Percentiles rank a stretch among this genome's conserved stretches.
phyloP scores from a whole-genome alignment of 2,113 vertebrate genomes.

The Marcusenius ussheri region DNA sequence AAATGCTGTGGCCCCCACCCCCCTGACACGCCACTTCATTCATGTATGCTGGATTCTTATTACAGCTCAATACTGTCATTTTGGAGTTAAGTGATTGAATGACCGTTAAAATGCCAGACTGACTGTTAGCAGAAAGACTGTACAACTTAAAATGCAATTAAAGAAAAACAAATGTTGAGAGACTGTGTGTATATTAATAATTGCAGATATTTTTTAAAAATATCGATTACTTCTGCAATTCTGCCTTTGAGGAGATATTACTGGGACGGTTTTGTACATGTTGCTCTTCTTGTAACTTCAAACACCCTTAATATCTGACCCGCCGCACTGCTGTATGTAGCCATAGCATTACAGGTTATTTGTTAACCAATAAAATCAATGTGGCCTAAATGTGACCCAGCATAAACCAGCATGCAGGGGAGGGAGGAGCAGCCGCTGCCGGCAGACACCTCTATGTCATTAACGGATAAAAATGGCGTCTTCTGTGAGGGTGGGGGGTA shows the following conservation, averaged over 20 bases:
- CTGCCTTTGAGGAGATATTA: neutral
- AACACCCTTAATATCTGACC: neutral
- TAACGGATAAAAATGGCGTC: neutral
- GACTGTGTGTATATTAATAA: neutral
- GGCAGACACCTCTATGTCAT: neutral
- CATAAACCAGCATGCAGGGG: neutral
- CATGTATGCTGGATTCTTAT: neutral
- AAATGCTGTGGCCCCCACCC: neutral
- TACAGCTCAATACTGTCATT: neutral
- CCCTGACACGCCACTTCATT: neutral
- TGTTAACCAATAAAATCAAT: neutral
- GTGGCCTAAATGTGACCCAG: neutral
- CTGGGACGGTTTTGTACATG: neutral
- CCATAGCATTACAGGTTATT: neutral
- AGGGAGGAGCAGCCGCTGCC: neutral
- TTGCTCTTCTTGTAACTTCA: neutral
- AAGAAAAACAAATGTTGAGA: neutral
- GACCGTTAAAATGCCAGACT: neutral
- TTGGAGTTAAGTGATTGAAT: neutral
- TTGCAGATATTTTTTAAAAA: neutral
- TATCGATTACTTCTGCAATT: neutral
- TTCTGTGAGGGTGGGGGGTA: neutral
- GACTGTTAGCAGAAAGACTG: neutral
- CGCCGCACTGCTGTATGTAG: neutral
- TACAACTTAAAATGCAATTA: neutral